Conservation (phyloP, 2,113 vertebrate species). For the Otolemur garnettii region DNA sequence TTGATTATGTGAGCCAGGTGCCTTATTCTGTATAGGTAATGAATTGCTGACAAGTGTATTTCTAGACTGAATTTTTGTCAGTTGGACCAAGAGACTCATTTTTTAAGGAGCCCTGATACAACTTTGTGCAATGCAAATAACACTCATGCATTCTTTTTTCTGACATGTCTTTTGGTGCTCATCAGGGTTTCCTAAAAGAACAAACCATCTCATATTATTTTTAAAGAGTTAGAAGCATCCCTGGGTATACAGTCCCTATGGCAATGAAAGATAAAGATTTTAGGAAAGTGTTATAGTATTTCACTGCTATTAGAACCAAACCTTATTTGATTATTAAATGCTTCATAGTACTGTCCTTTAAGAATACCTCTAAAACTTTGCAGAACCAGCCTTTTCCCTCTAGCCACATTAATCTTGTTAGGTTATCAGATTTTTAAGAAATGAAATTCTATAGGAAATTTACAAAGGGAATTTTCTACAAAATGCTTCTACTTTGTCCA, state of each 20-base stretch:
- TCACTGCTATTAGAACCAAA: not conserved
- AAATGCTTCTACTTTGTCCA: slow-evolving; percentile 31
- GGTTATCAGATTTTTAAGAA: slow-evolving; percentile 34
- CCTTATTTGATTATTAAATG: not conserved
- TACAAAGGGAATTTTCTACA: not conserved
- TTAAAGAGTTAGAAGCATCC: not conserved
- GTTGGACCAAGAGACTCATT: not conserved
- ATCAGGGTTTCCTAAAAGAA: slow-evolving; percentile 31
- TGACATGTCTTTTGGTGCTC: not conserved
- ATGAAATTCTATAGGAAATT: not conserved
- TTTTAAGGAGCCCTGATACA: slow-evolving; percentile 29
- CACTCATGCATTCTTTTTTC: not conserved
- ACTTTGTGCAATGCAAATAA: not conserved
- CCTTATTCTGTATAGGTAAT: not conserved
- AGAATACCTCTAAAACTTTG: not conserved
- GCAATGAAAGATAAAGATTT: not conserved
- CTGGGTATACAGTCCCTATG: not conserved
- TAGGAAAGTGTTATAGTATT: not conserved
- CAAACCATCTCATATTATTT: not conserved
- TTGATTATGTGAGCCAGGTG: slow-evolving; percentile 15
- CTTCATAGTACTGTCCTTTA: not conserved
- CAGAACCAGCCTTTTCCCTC: not conserved
- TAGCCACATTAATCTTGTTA: not conserved
- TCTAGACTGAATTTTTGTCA: not conserved
- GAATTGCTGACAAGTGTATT: not conserved